Evolutionary conservation across 2,888 invertebrate species (phyloP).

Genomic region (Euplexia lucipara): DNA sequence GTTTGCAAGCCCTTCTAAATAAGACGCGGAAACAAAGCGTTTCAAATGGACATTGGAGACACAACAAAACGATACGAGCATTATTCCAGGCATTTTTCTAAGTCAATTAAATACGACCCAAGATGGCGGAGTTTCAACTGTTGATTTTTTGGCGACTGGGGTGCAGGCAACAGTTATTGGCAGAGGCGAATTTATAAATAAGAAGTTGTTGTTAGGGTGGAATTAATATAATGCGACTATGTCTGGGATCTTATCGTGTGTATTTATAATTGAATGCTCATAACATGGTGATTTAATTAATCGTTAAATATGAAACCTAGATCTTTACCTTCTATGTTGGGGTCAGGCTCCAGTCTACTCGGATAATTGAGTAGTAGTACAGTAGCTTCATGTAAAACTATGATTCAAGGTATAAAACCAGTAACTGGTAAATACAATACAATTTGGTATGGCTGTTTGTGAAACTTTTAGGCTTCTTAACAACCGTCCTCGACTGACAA

Average conservation of each 20-base stretch:
- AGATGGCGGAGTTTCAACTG: constrained; percentile 71
- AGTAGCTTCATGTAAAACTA: no score
- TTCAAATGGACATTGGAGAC: constrained; percentile 71
- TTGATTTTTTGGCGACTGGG: constrained; percentile 55
- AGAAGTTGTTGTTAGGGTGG: constrained; percentile 1
- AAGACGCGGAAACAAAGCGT: constrained; percentile 79
- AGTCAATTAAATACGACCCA: constrained; percentile 85
- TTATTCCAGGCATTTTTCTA: constrained; percentile 79
- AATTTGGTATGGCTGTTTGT: no score
- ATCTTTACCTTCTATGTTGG: no score
- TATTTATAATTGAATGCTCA: constrained; percentile 24
- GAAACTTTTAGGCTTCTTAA: no score
- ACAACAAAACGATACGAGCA: constrained; percentile 72
- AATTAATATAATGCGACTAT: constrained; percentile 1
- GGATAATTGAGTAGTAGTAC: no score
- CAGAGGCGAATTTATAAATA: constrained; percentile 31
- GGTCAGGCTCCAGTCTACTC: no score
- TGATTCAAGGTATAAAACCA: no score
- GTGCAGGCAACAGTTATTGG: constrained; percentile 48
- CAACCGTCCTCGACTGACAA: no score
- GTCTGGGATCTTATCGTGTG: constrained; percentile 29
- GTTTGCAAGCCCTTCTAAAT: constrained; percentile 37
- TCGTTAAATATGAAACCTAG: constrained; percentile 20
- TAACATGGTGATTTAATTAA: constrained; percentile 34
- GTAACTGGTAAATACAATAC: no score